phyloP scores from a whole-genome alignment of 2,888 invertebrate species.

The Lasioglossum marginatum region DNA sequence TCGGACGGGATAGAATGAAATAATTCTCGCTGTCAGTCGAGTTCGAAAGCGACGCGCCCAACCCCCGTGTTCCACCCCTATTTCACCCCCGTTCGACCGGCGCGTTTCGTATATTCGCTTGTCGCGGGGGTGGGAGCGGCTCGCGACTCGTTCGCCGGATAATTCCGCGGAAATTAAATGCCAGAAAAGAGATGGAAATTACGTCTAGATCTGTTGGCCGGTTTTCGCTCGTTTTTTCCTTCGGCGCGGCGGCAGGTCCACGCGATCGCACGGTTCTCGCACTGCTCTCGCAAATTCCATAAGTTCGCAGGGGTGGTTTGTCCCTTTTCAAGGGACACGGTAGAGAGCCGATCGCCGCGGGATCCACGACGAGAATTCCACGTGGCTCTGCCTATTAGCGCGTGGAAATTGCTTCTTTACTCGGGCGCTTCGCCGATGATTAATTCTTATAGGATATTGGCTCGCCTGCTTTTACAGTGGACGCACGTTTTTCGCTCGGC shows the following conservation, averaged over 20 bases:
- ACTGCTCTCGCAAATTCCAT: not conserved
- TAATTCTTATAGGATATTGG: conserved; percentile 29
- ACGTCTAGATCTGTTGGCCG: conserved; percentile 50
- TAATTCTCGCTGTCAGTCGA: conserved; percentile 58
- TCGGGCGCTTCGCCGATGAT: conserved; percentile 23
- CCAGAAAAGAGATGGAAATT: conserved; percentile 56
- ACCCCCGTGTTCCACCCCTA: not conserved
- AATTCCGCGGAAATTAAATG: conserved; percentile 60
- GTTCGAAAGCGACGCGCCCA: conserved; percentile 24
- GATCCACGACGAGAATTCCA: conserved; percentile 20
- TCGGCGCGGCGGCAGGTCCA: not conserved
- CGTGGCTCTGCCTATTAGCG: conserved; percentile 27
- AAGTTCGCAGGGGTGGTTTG: not conserved
- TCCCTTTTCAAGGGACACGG: not conserved
- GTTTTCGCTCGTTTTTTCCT: conserved; percentile 17
- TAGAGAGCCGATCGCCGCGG: not conserved
- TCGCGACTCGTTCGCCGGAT: conserved; percentile 54
- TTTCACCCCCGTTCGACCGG: conserved; percentile 18
- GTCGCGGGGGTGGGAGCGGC: not conserved
- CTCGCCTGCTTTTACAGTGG: conserved; percentile 18
- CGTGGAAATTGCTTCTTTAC: conserved; percentile 45
- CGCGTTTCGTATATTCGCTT: conserved; percentile 49
- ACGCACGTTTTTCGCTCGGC: conserved; percentile 30
- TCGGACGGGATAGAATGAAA: conserved; percentile 54
- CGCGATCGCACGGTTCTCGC: not conserved